A percentile compares a stretch with the other conserved stretches of the same genome.
Evolutionary conservation across 2,797 vertebrate genomes (phyloP).

Genomic region (Manis javanica): DNA sequence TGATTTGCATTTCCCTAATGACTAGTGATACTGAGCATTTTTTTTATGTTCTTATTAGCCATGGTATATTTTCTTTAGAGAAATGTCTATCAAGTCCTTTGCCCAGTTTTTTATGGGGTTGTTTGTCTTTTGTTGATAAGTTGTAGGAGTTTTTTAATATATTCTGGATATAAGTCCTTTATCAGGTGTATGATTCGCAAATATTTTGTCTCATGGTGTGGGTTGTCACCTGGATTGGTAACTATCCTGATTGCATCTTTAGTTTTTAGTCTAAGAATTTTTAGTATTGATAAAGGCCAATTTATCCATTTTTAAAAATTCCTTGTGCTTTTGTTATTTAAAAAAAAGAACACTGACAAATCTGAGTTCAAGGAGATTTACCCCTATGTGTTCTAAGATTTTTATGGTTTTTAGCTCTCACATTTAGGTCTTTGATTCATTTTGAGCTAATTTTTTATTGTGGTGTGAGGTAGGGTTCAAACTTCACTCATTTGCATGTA

Average conservation of each 20-base stretch:
- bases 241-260: not conserved
- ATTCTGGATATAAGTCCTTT: not conserved
- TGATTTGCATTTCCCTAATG: not conserved
- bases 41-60: not conserved
- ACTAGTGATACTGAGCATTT: not conserved
- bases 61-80: not conserved
- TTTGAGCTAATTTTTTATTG: conserved; percentile 1
- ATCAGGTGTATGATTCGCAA: not conserved
- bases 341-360: not conserved
- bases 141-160: not conserved
- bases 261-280: not conserved
- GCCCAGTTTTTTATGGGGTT: not conserved
- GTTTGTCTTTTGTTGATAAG: not conserved
- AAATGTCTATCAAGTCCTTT: not conserved
- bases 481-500: not conserved
- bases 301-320: not conserved
- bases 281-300: not conserved
- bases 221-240: not conserved
- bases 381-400: not conserved
- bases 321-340: not conserved
- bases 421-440: not conserved
- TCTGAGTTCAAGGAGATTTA: not conserved
- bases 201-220: not conserved
- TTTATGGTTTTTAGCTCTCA: not conserved
- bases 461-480: not conserved